Conservation (phyloP, 2,888 invertebrate genomes). For the Lepidocyrtoides sp. region DNA sequence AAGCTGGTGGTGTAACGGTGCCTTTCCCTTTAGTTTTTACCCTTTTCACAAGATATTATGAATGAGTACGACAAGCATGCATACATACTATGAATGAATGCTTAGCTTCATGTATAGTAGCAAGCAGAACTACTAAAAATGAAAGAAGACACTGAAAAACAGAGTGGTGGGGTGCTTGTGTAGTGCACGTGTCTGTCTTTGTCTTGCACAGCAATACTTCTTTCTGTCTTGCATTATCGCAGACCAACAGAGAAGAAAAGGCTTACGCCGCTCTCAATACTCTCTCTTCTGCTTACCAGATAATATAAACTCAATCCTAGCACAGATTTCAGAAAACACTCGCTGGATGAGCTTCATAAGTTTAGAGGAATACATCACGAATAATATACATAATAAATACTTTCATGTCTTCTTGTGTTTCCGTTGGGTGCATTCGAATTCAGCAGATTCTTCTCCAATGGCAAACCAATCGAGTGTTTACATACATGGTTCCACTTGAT, state of each 20-base stretch:
- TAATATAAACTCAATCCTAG: background rate
- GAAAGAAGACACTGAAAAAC: background rate
- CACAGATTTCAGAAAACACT: conserved; percentile 12
- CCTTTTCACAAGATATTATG: background rate
- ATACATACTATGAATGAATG: too few relatives aligned
- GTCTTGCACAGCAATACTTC: conserved; percentile 52
- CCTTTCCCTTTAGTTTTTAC: conserved; percentile 9
- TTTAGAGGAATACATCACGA: background rate
- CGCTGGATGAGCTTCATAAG: conserved; percentile 8
- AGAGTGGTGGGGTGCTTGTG: conserved; percentile 23
- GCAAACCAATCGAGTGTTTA: conserved; percentile 34
- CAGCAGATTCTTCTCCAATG: background rate
- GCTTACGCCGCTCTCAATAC: conserved; percentile 5
- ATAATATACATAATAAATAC: conserved; percentile 33
- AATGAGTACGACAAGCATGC: conserved; percentile 28
- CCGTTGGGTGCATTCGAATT: background rate
- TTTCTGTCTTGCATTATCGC: conserved; percentile 61
- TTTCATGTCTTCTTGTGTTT: background rate
- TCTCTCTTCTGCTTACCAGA: conserved; percentile 15
- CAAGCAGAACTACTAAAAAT: background rate
- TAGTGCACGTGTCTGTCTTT: conserved; percentile 56
- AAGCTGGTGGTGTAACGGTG: too few relatives aligned
- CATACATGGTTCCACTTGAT: conserved; percentile 55
- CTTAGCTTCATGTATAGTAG: background rate
- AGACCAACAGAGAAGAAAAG: conserved; percentile 36